phyloP scores from a whole-genome alignment of 1,140 invertebrate species.

The Cephus cinctus region DNA sequence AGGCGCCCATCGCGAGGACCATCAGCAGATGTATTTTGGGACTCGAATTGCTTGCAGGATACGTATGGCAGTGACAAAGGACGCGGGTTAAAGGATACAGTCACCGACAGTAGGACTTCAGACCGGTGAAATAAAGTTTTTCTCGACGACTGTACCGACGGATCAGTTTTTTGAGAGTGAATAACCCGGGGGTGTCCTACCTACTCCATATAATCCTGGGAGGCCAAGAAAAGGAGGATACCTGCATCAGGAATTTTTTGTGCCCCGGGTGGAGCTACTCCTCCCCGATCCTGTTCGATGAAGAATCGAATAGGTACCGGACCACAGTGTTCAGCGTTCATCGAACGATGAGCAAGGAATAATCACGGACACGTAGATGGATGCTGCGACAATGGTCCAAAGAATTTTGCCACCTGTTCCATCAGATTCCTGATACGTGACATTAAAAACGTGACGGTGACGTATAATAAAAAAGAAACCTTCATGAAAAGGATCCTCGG shows the following conservation, averaged over 20 bases:
- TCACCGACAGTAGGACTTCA: too few species aligned
- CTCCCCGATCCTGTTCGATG: background rate
- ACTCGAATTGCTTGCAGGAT: too few species aligned
- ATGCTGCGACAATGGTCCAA: background rate
- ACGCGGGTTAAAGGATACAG: too few species aligned
- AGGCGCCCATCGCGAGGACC: too few species aligned
- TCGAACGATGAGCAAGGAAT: background rate
- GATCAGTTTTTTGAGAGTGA: too few species aligned
- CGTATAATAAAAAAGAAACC: too few species aligned
- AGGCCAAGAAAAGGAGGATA: background rate
- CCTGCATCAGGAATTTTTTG: background rate
- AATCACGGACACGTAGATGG: background rate
- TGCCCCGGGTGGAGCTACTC: background rate
- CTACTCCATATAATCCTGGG: background rate
- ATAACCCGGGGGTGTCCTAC: background rate
- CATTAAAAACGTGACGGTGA: too few species aligned
- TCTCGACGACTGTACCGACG: background rate
- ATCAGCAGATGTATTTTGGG: too few species aligned
- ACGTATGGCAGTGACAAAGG: too few species aligned
- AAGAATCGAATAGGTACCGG: background rate
- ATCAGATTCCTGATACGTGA: constrained; percentile 4
- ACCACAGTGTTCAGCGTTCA: background rate
- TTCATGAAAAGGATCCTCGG: too few species aligned
- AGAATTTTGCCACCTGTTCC: background rate
- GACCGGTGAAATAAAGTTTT: background rate